Base-by-base conservation (phyloP, 2,888 invertebrate genomes). In the Electrophaes corylata region DNA sequence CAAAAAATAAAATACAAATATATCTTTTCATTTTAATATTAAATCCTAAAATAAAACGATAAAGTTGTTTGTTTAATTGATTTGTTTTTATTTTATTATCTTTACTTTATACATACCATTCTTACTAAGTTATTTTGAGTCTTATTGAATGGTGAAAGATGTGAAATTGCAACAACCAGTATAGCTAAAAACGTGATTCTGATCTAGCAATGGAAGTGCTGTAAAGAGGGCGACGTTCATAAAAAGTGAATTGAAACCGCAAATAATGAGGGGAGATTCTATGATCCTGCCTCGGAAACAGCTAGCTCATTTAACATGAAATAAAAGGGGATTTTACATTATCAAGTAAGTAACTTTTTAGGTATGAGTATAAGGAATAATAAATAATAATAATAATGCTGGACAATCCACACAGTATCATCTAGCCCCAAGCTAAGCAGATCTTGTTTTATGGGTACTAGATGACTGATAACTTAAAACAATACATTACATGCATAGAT, bases 211-310 rank as follows among this genome's bases (percentile, higher is more conserved):
- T 86, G 82, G 79, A 72, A 76, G 71, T 63, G 69, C 78, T 75
- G 72, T 77, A 81, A 83, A 82, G 82, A 84, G 86, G 84, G 85
- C 83, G 83, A 84, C 70, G 79, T 71, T 83, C 78, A 85, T 89
- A 91, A 91, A 91, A 91, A 91, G 86, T 75, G 84, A 88, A 91
- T 91, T 90, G 88, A 90, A 91, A 89, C 89, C 90, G 83, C 91
- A 86, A 89, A 89, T 88, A 86, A 89, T 83, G 84, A 86, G 83
- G 77, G 80, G 83, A 83, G 78, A 70, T 12, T 41, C 54, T 37
- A 46, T 31, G 33, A 46, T 33, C 20, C 20, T n/a, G 41, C 20
- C 41, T 10, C 0, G 14, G 8, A 20, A 60, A 37, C 39, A 60
- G 60, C 55, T 60, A 39, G 44, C 18, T n/a, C 60, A 60, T 55